Evolutionary conservation across 1,140 invertebrate genomes (phyloP).

Genomic region (Drosophila insularis): DNA sequence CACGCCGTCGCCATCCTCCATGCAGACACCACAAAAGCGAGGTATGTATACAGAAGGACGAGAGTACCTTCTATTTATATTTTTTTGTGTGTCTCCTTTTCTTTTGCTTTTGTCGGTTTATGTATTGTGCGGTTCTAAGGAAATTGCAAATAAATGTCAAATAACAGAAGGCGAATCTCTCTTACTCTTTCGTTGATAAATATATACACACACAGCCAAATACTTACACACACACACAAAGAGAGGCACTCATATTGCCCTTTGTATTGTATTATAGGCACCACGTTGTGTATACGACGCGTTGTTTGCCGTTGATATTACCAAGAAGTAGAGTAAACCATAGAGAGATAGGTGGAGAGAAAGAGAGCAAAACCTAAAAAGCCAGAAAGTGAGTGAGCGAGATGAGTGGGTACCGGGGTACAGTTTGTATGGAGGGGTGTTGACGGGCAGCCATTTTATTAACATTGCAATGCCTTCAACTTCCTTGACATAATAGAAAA

Average conservation of each 20-base stretch:
- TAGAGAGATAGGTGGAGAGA: too few species aligned
- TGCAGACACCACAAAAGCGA: slow-evolving; percentile 78
- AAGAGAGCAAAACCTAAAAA: background rate
- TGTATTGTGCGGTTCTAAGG: slow-evolving; percentile 21
- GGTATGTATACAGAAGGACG: slow-evolving; percentile 48
- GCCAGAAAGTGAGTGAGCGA: background rate
- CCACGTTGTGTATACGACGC: slow-evolving; percentile 70
- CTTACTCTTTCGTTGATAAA: background rate
- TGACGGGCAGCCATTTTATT: slow-evolving; percentile 58
- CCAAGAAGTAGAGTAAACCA: background rate
- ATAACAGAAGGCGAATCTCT: slow-evolving; percentile 54
- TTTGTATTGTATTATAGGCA: slow-evolving; percentile 61
- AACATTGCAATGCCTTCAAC: slow-evolving; percentile 78
- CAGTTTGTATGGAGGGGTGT: too few species aligned
- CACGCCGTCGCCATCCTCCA: slow-evolving; percentile 71
- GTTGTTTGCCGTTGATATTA: slow-evolving; percentile 26
- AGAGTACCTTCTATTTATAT: background rate
- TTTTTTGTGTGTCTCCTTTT: background rate
- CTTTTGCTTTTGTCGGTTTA: slow-evolving; percentile 12
- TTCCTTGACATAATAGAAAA: slow-evolving; percentile 76
- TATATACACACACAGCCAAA: background rate
- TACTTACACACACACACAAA: background rate
- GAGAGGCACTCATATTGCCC: slow-evolving; percentile 19
- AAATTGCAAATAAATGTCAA: slow-evolving; percentile 82
- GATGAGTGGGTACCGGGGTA: background rate